Conservation (phyloP, 2,797 vertebrate genomes). For the Thamnophis elegans region DNA sequence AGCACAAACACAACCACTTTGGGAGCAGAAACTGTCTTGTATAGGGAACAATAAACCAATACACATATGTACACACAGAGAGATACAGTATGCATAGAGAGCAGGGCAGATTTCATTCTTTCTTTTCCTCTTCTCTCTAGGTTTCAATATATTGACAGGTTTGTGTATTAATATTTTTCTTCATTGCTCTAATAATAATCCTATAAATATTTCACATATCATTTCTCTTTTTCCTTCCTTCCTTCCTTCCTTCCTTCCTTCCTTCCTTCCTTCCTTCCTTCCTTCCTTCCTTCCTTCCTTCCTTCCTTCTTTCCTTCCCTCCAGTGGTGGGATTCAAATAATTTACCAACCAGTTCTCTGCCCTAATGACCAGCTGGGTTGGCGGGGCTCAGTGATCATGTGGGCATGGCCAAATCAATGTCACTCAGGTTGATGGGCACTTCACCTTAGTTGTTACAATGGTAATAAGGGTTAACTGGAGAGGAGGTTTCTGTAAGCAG, state of each 20-base stretch:
- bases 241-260: not conserved
- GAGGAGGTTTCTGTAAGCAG: too few relatives aligned
- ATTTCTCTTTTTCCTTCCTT: not conserved
- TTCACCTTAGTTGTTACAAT: too few relatives aligned
- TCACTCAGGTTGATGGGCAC: too few relatives aligned
- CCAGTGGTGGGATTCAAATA: too few relatives aligned
- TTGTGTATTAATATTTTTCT: conserved; percentile 53
- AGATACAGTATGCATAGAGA: not conserved
- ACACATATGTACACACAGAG: conserved; percentile 27
- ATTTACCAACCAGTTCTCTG: too few relatives aligned
- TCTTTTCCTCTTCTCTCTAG: conserved; percentile 14
- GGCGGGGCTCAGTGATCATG: too few relatives aligned
- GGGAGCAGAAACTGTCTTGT: conserved; percentile 37
- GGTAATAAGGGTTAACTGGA: too few relatives aligned
- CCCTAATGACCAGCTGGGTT: too few relatives aligned
- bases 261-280: not conserved
- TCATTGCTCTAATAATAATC: conserved; percentile 30
- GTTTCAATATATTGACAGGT: conserved; percentile 49
- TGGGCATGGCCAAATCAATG: too few relatives aligned
- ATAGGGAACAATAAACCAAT: not conserved
- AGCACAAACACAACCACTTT: not conserved
- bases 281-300: too few relatives aligned
- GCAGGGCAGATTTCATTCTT: not conserved
- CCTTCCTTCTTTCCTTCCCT: not conserved
- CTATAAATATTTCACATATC: conserved; percentile 53